These are phyloP conservation scores for Archocentrus centrarchus DNA, from an alignment of 2,113 vertebrate species.

Conservation along the genomic window DNA sequence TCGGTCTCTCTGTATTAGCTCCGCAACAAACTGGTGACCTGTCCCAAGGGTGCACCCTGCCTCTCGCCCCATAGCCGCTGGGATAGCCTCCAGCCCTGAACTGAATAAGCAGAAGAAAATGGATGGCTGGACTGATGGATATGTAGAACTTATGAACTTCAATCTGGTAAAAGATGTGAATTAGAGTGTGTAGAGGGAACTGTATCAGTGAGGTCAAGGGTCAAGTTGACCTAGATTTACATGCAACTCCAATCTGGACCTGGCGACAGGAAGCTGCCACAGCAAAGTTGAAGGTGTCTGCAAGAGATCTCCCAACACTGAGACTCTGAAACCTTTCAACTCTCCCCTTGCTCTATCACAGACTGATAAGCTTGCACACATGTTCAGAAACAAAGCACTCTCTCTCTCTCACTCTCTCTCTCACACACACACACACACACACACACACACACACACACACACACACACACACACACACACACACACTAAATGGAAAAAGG, in stretches of 20 bases:
- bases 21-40: too few relatives aligned
- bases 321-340: constrained; percentile 66
- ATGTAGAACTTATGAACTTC: not conserved
- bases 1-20: too few relatives aligned
- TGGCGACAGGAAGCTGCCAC: constrained; percentile 73
- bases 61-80: too few relatives aligned
- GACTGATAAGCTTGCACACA: constrained; percentile 45
- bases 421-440: not conserved
- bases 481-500: constrained; percentile 11
- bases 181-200: not conserved
- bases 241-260: constrained; percentile 49
- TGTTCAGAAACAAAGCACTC: constrained; percentile 37
- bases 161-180: not conserved
- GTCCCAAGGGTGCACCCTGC: too few relatives aligned
- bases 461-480: not conserved
- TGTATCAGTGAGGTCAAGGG: constrained; percentile 44
- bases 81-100: too few relatives aligned
- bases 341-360: constrained; percentile 48
- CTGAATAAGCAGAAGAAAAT: too few relatives aligned
- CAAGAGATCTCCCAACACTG: constrained; percentile 66
- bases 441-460: too few relatives aligned
- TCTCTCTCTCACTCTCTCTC: constrained; percentile 20
- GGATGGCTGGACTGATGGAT: too few relatives aligned
- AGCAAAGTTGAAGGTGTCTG: constrained; percentile 56
- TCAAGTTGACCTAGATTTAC: constrained; percentile 56